A percentile compares a stretch with the other conserved stretches of the same genome.
These are phyloP conservation scores for Pimpla rufipes DNA, from an alignment of 2,888 invertebrate species.

Conservation along the genomic window DNA sequence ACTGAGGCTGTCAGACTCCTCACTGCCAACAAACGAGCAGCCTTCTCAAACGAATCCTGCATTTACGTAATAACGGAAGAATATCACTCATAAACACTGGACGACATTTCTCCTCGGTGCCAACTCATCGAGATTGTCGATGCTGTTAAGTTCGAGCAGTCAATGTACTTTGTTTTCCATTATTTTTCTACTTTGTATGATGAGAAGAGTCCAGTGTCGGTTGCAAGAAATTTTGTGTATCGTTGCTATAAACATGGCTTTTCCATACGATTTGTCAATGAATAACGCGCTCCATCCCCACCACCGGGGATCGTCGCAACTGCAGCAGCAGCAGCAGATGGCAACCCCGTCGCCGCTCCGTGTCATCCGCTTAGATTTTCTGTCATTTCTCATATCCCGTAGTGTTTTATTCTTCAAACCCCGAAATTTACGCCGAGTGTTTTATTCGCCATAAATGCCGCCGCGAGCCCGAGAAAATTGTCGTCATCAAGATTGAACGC, in stretches of 20 bases:
- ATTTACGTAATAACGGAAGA: constrained; percentile 25
- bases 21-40: constrained; percentile 20
- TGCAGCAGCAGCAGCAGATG: constrained; percentile 31
- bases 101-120: constrained; percentile 43
- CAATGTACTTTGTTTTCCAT: constrained; percentile 5
- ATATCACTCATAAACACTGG: constrained; percentile 12
- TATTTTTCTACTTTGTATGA: background rate
- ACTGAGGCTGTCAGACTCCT: constrained; percentile 45
- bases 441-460: constrained; percentile 46
- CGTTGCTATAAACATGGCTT: too few relatives aligned
- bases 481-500: constrained; percentile 46
- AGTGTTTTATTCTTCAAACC: constrained; percentile 49
- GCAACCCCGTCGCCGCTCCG: constrained; percentile 41
- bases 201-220: too few relatives aligned
- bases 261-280: constrained; percentile 38
- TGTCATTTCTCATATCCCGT: constrained; percentile 48
- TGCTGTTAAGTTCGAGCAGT: constrained; percentile 20
- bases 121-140: constrained; percentile 48
- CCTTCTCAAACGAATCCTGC: constrained; percentile 16
- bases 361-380: constrained; percentile 37
- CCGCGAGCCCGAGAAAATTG: background rate
- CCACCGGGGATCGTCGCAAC: background rate
- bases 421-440: constrained; percentile 20
- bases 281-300: constrained; percentile 17
- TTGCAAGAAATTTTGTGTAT: too few relatives aligned